Conservation (phyloP, 2,113 vertebrate species). For the Leuciscus idus region DNA sequence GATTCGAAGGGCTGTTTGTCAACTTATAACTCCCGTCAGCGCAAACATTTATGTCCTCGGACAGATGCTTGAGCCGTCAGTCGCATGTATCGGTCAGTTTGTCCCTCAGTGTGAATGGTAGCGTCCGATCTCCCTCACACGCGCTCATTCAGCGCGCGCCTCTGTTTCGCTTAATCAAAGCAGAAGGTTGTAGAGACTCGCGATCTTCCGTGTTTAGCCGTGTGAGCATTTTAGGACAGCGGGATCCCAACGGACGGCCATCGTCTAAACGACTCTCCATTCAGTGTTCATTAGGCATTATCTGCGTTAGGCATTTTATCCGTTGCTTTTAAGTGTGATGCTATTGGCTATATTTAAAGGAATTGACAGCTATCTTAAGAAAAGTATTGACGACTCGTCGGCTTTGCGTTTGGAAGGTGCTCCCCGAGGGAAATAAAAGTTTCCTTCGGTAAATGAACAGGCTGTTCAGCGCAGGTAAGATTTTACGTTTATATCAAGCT, state of each 20-base stretch:
- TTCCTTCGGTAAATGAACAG: slow-evolving; percentile 70
- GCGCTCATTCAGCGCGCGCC: slow-evolving; percentile 62
- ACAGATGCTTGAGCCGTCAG: not conserved
- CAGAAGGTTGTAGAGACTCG: slow-evolving; percentile 51
- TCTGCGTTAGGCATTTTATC: not conserved
- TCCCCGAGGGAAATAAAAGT: slow-evolving; percentile 71
- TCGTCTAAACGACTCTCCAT: slow-evolving; percentile 7
- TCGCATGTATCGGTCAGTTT: slow-evolving; percentile 33
- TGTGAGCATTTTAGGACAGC: slow-evolving; percentile 1
- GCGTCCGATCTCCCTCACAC: slow-evolving; percentile 66
- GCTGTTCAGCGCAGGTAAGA: slow-evolving; percentile 75
- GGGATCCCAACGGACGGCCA: slow-evolving; percentile 18
- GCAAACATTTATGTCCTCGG: not conserved
- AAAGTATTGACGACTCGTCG: slow-evolving; percentile 18
- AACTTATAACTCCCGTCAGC: not conserved
- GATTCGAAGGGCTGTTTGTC: not conserved
- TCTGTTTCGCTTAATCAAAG: slow-evolving; percentile 59
- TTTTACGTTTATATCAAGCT: slow-evolving; percentile 15
- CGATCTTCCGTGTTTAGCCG: slow-evolving; percentile 15
- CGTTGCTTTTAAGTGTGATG: not conserved
- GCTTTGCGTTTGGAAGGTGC: slow-evolving; percentile 11
- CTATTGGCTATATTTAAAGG: slow-evolving; percentile 4
- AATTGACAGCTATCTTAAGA: slow-evolving; percentile 19
- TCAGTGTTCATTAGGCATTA: not conserved
- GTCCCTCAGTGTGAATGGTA: slow-evolving; percentile 65